Conservation (phyloP, 2,113 vertebrate genomes). For the Tyto alba region DNA sequence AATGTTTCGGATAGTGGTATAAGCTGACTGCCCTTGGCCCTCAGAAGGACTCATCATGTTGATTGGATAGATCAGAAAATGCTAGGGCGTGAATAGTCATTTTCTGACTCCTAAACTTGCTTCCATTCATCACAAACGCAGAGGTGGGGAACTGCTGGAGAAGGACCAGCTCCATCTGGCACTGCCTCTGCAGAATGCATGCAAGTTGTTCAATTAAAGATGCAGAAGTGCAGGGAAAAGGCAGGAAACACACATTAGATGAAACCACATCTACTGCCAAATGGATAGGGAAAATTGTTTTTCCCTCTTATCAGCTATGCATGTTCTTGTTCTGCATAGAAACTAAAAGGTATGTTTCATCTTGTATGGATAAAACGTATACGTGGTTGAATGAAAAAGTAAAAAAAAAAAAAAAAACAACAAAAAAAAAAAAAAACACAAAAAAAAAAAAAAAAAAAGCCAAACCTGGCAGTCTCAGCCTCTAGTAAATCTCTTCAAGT, state of each 20-base stretch:
- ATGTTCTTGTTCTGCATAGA: neutral
- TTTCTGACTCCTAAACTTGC: neutral
- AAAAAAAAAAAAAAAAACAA: neutral
- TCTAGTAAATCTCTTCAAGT: neutral
- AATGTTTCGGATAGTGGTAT: neutral
- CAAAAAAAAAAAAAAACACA: neutral
- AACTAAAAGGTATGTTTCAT: neutral
- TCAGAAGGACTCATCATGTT: fast-evolving
- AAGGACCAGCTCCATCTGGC: neutral
- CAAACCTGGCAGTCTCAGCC: neutral
- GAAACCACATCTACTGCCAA: neutral
- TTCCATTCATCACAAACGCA: neutral
- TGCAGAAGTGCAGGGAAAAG: neutral
- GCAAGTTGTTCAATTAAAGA: neutral
- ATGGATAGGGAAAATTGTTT: neutral
- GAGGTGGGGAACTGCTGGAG: constrained; percentile 6
- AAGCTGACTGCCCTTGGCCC: neutral
- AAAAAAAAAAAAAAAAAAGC: neutral
- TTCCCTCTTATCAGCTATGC: neutral
- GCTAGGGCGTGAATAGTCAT: neutral
- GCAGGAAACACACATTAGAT: neutral
- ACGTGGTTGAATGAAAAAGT: neutral
- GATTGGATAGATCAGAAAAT: neutral
- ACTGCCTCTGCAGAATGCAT: neutral
- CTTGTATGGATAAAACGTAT: neutral